Evolutionary conservation across 1,140 invertebrate species (phyloP), one percentile per base, ranked within the genome.

Genomic region (Paralvinella palmiformis): DNA sequence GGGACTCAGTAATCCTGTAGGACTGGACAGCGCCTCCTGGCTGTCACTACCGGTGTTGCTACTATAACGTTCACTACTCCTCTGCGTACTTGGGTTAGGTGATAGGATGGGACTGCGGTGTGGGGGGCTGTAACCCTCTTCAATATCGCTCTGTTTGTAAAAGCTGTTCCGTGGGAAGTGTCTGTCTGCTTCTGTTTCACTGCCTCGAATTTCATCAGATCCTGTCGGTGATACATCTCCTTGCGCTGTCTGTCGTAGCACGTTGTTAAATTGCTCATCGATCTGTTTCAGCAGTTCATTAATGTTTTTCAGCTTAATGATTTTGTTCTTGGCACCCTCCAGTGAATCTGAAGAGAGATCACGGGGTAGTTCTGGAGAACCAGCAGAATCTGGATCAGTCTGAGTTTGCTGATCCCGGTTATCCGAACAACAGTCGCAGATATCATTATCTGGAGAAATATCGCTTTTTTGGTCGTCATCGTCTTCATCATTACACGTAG

Each of bases 211-310:
- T 6, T 31, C 6, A 7, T 5, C 4, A 10, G 37, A 48, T n/a
- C 33, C 31, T 24, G 37, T 31, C n/a, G 62, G 32, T 6, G 31
- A 41, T 20, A 29, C 32, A 7, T 15, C 22, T 41, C 17, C 17
- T 2, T 50, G 22, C 2, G 29, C 50, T 37, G 62, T 63, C 50
- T 56, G 62, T 20, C 32, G 36, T 29, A 63, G 62, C 27, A 63
- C 62, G 31, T 29, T 56, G 62, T 63, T 63, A 52, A 63, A 63
- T 52, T 63, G 62, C 31, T 63, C 62, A 24, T 63, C 62, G 32
- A 63, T 57, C 50, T 63, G 62, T 32, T 37, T n/a, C 50, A 63
- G 35, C 6, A 63, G 53, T n/a, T 63, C 62, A 10, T 37, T 63
- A 52, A 57, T 29, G 33, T 63, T 63, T 36, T 63, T 63, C 58